Percentiles rank a stretch among this genome's conserved stretches.
These are phyloP conservation scores for Papilio gigon DNA, from an alignment of 2,888 invertebrate species.

Conservation along the genomic window DNA sequence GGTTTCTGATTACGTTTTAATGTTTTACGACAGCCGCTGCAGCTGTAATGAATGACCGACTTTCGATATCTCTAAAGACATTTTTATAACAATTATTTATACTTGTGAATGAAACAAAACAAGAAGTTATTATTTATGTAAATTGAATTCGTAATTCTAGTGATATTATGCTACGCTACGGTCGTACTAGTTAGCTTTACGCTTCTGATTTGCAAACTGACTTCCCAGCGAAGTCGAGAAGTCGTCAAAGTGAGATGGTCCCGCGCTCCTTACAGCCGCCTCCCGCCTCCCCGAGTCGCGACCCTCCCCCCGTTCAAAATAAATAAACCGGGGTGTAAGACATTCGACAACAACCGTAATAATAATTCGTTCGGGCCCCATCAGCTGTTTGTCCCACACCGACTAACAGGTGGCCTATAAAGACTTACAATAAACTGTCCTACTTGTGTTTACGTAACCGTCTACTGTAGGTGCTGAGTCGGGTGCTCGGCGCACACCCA, in stretches of 20 bases:
- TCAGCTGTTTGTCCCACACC: conserved; percentile 80
- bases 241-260: conserved; percentile 65
- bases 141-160: conserved; percentile 1
- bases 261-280: conserved; percentile 55
- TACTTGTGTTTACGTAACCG: conserved; percentile 77
- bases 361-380: conserved; percentile 78
- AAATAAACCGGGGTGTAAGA: conserved; percentile 73
- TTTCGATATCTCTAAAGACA: not conserved
- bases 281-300: not conserved
- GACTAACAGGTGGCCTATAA: conserved; percentile 83
- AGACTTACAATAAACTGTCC: conserved; percentile 82
- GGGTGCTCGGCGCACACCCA: conserved; percentile 54
- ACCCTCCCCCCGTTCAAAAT: conserved; percentile 69
- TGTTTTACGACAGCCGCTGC: not conserved
- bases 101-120: conserved; percentile 1
- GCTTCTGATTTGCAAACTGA: conserved; percentile 46
- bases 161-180: conserved; percentile 7
- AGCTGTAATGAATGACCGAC: not conserved
- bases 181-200: conserved; percentile 11
- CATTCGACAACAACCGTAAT: conserved; percentile 73
- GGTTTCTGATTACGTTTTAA: conserved; percentile 4
- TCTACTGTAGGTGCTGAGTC: conserved; percentile 58
- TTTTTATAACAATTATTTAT: not conserved
- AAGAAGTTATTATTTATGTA: not conserved
- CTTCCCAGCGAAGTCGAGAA: conserved; percentile 61